Percentiles rank a stretch among this genome's conserved stretches.
These are phyloP conservation scores for Synanthedon formicaeformis DNA, from an alignment of 2,888 invertebrate species.

Conservation along the genomic window DNA sequence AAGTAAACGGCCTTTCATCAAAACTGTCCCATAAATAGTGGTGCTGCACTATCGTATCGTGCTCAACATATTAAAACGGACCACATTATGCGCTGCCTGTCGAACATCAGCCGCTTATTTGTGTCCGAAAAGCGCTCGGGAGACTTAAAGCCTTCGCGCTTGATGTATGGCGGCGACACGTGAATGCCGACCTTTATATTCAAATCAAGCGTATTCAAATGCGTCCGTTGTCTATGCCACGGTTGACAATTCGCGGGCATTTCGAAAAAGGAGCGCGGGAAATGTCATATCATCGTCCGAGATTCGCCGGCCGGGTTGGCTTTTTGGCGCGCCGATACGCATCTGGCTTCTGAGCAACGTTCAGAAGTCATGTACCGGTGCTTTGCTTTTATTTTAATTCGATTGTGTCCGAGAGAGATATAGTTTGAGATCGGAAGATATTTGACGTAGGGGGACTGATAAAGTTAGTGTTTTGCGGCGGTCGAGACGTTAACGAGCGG, in stretches of 20 bases:
- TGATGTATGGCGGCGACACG: slow-evolving; percentile 64
- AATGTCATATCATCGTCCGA: slow-evolving; percentile 55
- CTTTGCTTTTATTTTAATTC: slow-evolving; percentile 46
- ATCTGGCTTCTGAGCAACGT: slow-evolving; percentile 51
- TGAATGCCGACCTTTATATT: slow-evolving; percentile 67
- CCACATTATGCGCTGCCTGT: slow-evolving; percentile 49
- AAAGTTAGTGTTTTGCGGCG: slow-evolving; percentile 64
- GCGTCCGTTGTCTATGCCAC: slow-evolving; percentile 57
- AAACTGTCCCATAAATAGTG: slow-evolving; percentile 28
- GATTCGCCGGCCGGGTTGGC: slow-evolving; percentile 35
- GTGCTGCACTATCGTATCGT: slow-evolving; percentile 10
- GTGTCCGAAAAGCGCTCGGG: slow-evolving; percentile 65
- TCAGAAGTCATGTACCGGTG: slow-evolving; percentile 33
- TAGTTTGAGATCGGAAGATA: slow-evolving; percentile 61
- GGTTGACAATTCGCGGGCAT: slow-evolving; percentile 64
- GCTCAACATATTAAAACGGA: slow-evolving; percentile 20
- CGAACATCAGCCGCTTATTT: slow-evolving; percentile 63
- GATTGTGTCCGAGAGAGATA: slow-evolving; percentile 58
- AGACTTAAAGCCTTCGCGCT: slow-evolving; percentile 60
- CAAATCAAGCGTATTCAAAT: slow-evolving; percentile 65
- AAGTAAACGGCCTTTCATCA: slow-evolving; percentile 33
- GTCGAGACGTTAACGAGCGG: slow-evolving; percentile 58
- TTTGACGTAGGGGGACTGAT: slow-evolving; percentile 60
- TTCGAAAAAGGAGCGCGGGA: slow-evolving; percentile 61
- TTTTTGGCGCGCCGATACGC: slow-evolving; percentile 61